Percentiles rank a stretch among this genome's conserved stretches.
Evolutionary conservation across 2,113 vertebrate species (phyloP).

Genomic region (Toxostoma redivivum): DNA sequence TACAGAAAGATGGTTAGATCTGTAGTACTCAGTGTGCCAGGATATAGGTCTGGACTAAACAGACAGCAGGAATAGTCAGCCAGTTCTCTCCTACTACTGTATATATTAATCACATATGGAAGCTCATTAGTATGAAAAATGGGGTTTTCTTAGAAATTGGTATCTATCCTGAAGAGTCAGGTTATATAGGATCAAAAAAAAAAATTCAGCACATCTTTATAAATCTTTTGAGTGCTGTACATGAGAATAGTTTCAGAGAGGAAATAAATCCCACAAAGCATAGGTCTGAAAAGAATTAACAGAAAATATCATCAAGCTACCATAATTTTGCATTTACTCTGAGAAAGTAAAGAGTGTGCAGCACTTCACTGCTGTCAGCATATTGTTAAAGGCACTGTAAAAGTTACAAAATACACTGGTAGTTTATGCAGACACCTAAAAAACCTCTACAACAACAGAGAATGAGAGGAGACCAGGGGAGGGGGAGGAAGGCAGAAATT

Average conservation of each 20-base stretch:
- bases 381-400: background rate
- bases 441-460: background rate
- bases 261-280: background rate
- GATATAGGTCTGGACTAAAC: background rate
- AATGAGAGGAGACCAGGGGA: background rate
- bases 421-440: background rate
- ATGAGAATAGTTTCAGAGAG: background rate
- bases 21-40: background rate
- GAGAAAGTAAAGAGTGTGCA: background rate
- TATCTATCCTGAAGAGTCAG: background rate
- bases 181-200: background rate
- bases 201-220: background rate
- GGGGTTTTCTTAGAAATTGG: background rate
- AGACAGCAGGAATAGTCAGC: background rate
- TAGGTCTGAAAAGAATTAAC: background rate
- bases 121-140: background rate
- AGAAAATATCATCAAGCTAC: background rate
- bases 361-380: background rate
- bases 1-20: background rate
- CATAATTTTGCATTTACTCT: background rate
- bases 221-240: background rate
- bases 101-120: background rate
- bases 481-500: background rate
- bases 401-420: background rate
- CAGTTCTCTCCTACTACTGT: background rate